Evolutionary conservation across 2,888 invertebrate species (phyloP).

Genomic region (Labia minor): DNA sequence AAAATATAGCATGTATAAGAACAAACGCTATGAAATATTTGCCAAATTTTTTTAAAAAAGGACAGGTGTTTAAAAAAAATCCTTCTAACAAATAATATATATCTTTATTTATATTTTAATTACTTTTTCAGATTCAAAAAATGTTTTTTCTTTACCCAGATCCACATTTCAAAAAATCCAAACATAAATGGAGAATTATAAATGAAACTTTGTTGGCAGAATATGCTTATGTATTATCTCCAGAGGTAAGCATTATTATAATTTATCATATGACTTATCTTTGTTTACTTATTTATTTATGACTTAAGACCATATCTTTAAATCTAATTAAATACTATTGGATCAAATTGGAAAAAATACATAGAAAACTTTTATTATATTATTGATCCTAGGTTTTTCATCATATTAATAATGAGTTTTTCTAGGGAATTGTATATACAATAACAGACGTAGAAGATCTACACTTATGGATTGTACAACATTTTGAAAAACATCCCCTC

Average conservation of each 20-base stretch:
- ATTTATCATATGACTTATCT: too few species aligned
- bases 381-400: too few species aligned
- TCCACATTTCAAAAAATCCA: constrained; percentile 97
- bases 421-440: constrained; percentile 82
- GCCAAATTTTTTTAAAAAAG: constrained; percentile 91
- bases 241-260: constrained; percentile 61
- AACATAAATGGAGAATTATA: constrained; percentile 98
- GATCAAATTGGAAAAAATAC: too few species aligned
- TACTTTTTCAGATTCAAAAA: constrained; percentile 63
- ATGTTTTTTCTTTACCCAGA: constrained; percentile 99
- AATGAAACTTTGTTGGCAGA: constrained; percentile 86
- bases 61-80: constrained; percentile 50
- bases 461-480: constrained; percentile 92
- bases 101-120: neutral
- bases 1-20: constrained; percentile 89
- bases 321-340: too few species aligned
- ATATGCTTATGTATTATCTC: constrained; percentile 86
- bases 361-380: too few species aligned
- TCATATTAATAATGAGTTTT: constrained; percentile 28
- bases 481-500: constrained; percentile 81
- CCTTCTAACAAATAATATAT: neutral
- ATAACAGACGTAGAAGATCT: constrained; percentile 96
- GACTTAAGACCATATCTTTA: too few species aligned
- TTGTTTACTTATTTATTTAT: too few species aligned
- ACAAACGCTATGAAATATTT: constrained; percentile 99